Evolutionary conservation across 2,888 invertebrate genomes (phyloP), one percentile per base, ranked within the genome.

Genomic region (Hartigia nigra): DNA sequence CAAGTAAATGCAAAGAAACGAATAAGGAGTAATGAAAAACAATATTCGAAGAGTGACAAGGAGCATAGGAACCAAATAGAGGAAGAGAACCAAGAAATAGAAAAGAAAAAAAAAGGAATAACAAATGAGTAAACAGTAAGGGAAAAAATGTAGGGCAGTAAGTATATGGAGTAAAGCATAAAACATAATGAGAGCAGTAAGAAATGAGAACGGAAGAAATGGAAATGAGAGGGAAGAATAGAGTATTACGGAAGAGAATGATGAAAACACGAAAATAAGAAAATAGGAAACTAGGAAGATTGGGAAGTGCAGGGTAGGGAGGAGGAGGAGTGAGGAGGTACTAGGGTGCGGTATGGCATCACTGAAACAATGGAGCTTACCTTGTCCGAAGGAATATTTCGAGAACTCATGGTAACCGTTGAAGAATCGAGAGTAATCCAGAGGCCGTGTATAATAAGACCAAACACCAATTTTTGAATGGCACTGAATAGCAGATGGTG

Each of bases 341-440:
- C 31, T 32, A 72, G 72, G 72, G 72, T 72, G 72, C 72, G 72
- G 72, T 72, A 55, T 55, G 55, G 55, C 55, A 55, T 55, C 55
- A 14, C 55, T 55, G 55, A 55, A 55, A 55, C 55, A 55, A 55
- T 55, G 55, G 55, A 83, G 83, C 93, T 93, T 93, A 96, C 96
- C 96, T 96, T 96, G 94, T 96, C 96, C 92, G 96, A 95, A 92
- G 96, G 96, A 93, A 96, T 95, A 93, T 95, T 95, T 93, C 96
- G 95, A 92, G 94, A 94, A 93, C 95, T 95, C 95, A 95, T 95
- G 92, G 93, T 93, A 88, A 82, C 80, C 81, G 79, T 76, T 76
- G 82, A 79, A 81, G 79, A 80, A 82, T 80, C 78, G 83, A 81
- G 82, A 81, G 79, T 82, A 88, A 87, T 89, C 88, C 89, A 88